phyloP scores from a whole-genome alignment of 2,888 invertebrate species.

The Gastracanthus pulcherrimus region DNA sequence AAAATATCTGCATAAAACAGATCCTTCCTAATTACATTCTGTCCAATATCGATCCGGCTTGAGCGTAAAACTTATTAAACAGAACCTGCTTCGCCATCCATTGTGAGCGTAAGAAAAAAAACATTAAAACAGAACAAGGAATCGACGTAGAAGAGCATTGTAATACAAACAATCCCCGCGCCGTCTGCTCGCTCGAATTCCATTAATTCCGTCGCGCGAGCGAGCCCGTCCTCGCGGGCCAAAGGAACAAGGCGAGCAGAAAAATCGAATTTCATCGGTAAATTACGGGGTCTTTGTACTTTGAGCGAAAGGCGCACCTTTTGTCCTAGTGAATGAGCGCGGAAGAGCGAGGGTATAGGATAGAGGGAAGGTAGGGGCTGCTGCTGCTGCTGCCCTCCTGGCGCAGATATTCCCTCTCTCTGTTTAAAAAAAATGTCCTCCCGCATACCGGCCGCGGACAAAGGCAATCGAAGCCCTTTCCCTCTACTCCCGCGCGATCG shows the following conservation, averaged over 20 bases:
- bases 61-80: slow-evolving; percentile 32
- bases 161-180: slow-evolving; percentile 41
- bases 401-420: slow-evolving; percentile 27
- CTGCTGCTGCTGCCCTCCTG: slow-evolving; percentile 5
- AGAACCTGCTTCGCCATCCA: background rate
- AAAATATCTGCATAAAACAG: too few species aligned
- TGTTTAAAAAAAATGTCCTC: slow-evolving; percentile 43
- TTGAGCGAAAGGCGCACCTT: slow-evolving; percentile 37
- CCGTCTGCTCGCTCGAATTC: slow-evolving; percentile 11
- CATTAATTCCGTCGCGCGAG: slow-evolving; percentile 47
- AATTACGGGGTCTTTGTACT: slow-evolving; percentile 54
- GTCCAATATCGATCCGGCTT: slow-evolving; percentile 23
- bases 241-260: slow-evolving; percentile 50
- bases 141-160: slow-evolving; percentile 20
- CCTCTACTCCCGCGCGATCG: too few species aligned
- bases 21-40: too few species aligned
- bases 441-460: slow-evolving; percentile 43
- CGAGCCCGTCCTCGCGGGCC: background rate
- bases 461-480: slow-evolving; percentile 46
- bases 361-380: background rate
- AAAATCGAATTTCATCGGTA: slow-evolving; percentile 57
- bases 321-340: slow-evolving; percentile 51
- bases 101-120: slow-evolving; percentile 5
- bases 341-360: background rate
- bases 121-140: too few species aligned